phyloP scores from a whole-genome alignment of 2,888 invertebrate species.

The Cheilosia scutellata region DNA sequence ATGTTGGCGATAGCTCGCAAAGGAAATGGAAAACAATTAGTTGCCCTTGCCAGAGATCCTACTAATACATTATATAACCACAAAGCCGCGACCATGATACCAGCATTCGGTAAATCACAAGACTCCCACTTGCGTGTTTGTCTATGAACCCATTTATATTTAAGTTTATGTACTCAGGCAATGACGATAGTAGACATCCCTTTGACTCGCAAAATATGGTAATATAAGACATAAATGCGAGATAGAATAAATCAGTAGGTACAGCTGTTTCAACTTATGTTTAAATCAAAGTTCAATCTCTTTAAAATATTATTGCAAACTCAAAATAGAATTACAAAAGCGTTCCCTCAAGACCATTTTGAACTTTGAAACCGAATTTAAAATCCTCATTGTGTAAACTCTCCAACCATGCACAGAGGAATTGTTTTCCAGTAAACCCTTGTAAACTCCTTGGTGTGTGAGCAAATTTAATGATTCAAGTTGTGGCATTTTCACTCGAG shows the following conservation, averaged over 20 bases:
- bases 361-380: constrained; percentile 35
- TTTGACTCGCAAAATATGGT: constrained; percentile 2
- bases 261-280: too few species aligned
- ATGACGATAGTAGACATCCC: too few species aligned
- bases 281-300: not conserved
- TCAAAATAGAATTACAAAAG: not conserved
- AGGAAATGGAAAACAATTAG: too few species aligned
- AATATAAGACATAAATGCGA: not conserved
- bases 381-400: constrained; percentile 25
- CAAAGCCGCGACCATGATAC: too few species aligned
- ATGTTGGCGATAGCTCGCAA: too few species aligned
- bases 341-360: not conserved
- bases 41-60: too few species aligned
- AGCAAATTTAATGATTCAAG: constrained; percentile 29
- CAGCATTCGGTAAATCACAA: not conserved
- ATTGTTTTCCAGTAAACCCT: constrained; percentile 16
- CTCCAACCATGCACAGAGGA: not conserved
- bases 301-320: constrained; percentile 1
- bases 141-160: not conserved
- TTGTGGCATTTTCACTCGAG: constrained; percentile 12
- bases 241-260: constrained; percentile 14
- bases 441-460: constrained; percentile 12
- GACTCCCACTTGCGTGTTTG: not conserved
- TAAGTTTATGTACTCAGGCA: not conserved
- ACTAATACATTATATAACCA: too few species aligned